Evolutionary conservation across 2,888 invertebrate species (phyloP).

Genomic region (Troides helena): DNA sequence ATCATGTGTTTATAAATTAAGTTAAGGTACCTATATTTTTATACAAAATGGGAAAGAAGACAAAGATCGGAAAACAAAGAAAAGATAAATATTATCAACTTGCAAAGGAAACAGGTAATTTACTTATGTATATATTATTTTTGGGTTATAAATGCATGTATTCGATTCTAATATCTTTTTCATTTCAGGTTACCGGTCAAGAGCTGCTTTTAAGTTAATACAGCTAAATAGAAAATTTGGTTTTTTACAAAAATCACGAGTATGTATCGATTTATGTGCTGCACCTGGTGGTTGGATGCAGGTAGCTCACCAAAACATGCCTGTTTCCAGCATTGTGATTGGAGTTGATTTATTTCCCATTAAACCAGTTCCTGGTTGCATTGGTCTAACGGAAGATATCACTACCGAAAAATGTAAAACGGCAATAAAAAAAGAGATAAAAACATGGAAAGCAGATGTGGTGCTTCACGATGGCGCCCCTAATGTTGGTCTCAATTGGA

Average conservation of each 20-base stretch:
- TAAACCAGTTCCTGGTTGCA: constrained; percentile 91
- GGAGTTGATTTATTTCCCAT: constrained; percentile 98
- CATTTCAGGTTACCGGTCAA: constrained; percentile 92
- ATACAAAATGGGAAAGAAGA: constrained; percentile 92
- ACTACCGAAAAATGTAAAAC: constrained; percentile 96
- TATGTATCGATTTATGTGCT: constrained; percentile 98
- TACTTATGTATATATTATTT: constrained; percentile 3
- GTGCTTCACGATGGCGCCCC: constrained; percentile 99
- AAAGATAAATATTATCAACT: constrained; percentile 99
- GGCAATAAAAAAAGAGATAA: constrained; percentile 89
- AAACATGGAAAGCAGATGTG: constrained; percentile 98
- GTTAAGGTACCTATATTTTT: neutral
- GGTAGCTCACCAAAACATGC: constrained; percentile 98
- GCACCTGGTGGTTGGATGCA: constrained; percentile 99
- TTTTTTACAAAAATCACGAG: constrained; percentile 96
- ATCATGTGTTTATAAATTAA: constrained; percentile 18
- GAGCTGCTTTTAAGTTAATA: constrained; percentile 99
- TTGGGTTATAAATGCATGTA: neutral
- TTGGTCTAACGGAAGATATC: constrained; percentile 95
- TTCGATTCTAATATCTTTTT: neutral
- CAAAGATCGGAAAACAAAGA: constrained; percentile 98
- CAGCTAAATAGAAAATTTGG: constrained; percentile 98
- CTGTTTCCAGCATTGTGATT: constrained; percentile 95
- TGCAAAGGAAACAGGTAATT: constrained; percentile 97
- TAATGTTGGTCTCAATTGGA: constrained; percentile 98